These are phyloP conservation scores for Andrena cerasifolii DNA, from an alignment of 1,140 invertebrate genomes.

Conservation along the genomic window DNA sequence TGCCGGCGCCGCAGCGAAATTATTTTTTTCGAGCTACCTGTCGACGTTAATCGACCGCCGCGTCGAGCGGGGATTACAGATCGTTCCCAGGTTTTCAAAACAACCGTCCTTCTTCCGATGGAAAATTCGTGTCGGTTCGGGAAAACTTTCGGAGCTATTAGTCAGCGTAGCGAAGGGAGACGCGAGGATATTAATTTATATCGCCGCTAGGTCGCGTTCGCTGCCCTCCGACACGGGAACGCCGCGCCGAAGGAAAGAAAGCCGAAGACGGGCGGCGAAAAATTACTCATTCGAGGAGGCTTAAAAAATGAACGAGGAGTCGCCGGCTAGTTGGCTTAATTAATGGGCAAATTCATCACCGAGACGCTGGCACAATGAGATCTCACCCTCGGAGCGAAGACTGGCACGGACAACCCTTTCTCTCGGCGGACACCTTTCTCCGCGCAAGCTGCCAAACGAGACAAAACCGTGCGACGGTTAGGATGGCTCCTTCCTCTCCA, in stretches of 20 bases:
- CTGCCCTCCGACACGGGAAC: not conserved
- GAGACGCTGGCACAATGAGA: conserved; percentile 45
- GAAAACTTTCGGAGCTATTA: conserved; percentile 5
- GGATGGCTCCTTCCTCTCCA: conserved; percentile 16
- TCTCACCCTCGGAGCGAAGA: conserved; percentile 10
- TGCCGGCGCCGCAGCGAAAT: not conserved
- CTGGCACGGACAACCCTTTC: conserved; percentile 52
- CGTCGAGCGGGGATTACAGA: not conserved
- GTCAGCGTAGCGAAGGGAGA: conserved; percentile 28
- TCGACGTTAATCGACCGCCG: conserved; percentile 1
- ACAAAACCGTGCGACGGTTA: conserved; percentile 60
- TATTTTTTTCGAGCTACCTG: not conserved
- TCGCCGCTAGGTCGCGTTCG: not conserved
- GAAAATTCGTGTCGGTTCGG: not conserved
- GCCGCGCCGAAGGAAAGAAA: not conserved
- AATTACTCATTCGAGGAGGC: conserved; percentile 25
- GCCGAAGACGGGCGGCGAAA: conserved; percentile 12
- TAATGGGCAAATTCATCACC: conserved; percentile 56
- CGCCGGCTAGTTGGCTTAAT: conserved; percentile 45
- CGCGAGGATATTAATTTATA: conserved; percentile 44
- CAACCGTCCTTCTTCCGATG: not conserved
- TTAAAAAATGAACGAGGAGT: conserved; percentile 52
- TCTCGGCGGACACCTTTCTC: conserved; percentile 39
- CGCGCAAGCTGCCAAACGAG: conserved; percentile 39
- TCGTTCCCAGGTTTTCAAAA: not conserved